Evolutionary conservation across 2,888 invertebrate species (phyloP), one percentile per base, ranked within the genome.

Genomic region (Drosophila leonis): DNA sequence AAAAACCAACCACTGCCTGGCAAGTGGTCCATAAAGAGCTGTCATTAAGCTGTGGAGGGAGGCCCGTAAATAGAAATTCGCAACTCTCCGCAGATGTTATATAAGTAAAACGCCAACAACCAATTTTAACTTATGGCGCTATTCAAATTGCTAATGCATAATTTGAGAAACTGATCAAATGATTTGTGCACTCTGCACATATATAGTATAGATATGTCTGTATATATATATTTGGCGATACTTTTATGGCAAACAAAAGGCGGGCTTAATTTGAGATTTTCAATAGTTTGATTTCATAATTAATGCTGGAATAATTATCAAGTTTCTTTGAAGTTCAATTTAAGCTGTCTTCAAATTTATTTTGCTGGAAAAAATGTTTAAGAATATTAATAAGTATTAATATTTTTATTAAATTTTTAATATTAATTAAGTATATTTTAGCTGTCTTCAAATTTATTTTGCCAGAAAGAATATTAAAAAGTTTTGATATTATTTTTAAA

Each of bases 21-120:
- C 71, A 83, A 79, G 76, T 82, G 74, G 82, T 59, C 80, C 85
- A 72, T 87, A 87, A 77, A 84, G 65, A 57, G 68, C 66, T 69
- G 68, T 77, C 68, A 84, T 79, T 87, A 84, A 74, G 62, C 39
- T 52, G 54, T 35, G n/a, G 37, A 42, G 49, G n/a, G 37, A 42
- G 49, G 20, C 15, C 33, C 48, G 41, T 51, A 49, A 49, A 57
- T 55, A 61, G 49, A 75, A 66, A 83, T 82, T 86, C 56, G 80
- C 86, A 33, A 74, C 69, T 68, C 49, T 41, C 44, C 27, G 51
- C 46, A 42, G 33, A 18, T 55, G 63, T 82, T 82, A 82, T 72
- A 75, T 87, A 87, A 82, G 72, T n/a, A 44, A 52, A 62, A 49
- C 67, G 66, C 54, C 29, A n/a, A 29, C 29, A 66, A 67, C 35